Percentiles rank a stretch among this genome's conserved stretches.
Conservation (phyloP, 53 echinoderm and acorn worm species). For the Paracentrotus lividus region DNA sequence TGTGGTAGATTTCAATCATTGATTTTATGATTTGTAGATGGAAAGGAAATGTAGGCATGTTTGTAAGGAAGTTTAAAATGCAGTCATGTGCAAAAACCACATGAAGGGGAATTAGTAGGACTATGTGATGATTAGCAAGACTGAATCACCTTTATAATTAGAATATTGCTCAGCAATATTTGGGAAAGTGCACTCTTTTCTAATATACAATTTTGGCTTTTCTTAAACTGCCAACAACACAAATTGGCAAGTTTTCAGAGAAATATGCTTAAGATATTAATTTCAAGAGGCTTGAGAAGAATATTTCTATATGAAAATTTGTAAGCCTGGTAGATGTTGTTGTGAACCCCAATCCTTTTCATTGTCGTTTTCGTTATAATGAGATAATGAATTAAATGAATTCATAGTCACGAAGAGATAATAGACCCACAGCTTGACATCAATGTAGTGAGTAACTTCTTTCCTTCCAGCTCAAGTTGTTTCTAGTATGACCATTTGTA, state of each 20-base stretch:
- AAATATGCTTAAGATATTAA: not conserved
- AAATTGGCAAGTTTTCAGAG: conserved; percentile 23
- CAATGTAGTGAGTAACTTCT: not conserved
- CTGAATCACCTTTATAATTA: conserved; percentile 23
- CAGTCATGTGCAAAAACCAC: not conserved
- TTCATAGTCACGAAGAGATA: conserved; percentile 12
- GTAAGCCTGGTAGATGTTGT: conserved; percentile 28
- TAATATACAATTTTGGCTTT: not conserved
- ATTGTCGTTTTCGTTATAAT: conserved; percentile 32
- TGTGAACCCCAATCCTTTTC: conserved; percentile 17
- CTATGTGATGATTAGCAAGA: not conserved
- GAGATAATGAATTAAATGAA: conserved; percentile 48
- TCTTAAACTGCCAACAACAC: not conserved
- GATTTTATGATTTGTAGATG: not conserved
- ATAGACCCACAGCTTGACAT: conserved; percentile 48
- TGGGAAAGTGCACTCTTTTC: not conserved
- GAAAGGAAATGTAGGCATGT: conserved; percentile 47
- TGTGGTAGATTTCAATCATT: not conserved
- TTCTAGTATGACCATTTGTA: not conserved
- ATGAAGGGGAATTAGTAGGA: not conserved
- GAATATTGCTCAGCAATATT: not conserved
- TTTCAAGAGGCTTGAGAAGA: not conserved
- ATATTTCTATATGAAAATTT: not conserved
- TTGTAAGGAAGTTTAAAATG: not conserved
- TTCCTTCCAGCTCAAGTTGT: not conserved